Base-by-base conservation (phyloP, 2,888 invertebrate species). In the Papilio protenor region DNA sequence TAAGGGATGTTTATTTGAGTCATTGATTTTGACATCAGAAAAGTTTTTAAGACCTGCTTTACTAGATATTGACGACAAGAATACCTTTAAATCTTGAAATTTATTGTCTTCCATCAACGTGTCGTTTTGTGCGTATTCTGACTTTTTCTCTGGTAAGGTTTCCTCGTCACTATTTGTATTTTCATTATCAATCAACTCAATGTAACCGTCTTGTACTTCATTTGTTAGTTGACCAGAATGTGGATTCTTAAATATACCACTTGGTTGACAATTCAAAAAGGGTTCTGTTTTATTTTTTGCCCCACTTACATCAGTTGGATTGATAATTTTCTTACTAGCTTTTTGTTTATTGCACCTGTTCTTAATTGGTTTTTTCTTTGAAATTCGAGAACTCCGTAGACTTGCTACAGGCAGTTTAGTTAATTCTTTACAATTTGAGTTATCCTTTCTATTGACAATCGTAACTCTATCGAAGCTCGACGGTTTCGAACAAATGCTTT, bases 401-500 rank as follows among this genome's bases (percentile, higher is more conserved):
- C 61, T 52, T 16, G 52, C 21, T 52, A 59, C n/a, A 5, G 74
- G 40, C 12, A 33, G 14, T 61, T 77, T 70, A 10, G 75, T n/a
- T 49, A 45, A 3, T 57, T 73, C 66, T 23, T 72, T 55, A 59
- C 52, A 10, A 40, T 81, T 77, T 73, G 87, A 84, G 16, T 89
- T 84, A 59, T 87, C 84, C 78, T 88, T 80, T 49, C 89, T 91
- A 73, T 90, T 88, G 76, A 94, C 91, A 12, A 94, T 92, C 1
- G 94, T 94, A 45, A 94, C 83, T 73, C 92, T 89, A 83, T 92
- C 93, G 81, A 86, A 84, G 84, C 93, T 93, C 2, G 92, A 89
- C 4, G 89, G 85, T 61, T 81, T 87, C 12, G 93, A 90, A 78
- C 84, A 83, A 79, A 82, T 85, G 23, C 79, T 81, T 69, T 83